Base-by-base conservation (phyloP, 1,140 invertebrate genomes). In the Limonius californicus region DNA sequence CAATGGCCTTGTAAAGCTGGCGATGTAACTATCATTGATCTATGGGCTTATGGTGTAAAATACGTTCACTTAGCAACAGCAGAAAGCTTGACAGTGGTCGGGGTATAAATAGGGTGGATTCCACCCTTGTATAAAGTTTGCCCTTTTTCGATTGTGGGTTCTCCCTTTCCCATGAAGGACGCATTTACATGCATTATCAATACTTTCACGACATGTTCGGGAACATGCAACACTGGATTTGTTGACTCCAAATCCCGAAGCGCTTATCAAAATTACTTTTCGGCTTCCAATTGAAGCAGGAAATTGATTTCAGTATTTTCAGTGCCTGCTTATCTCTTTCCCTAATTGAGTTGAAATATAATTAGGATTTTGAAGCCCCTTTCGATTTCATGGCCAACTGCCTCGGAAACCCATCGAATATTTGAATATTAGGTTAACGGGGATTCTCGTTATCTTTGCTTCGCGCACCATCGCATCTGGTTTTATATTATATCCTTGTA, bases 341-440 rank as follows among this genome's bases (percentile, higher is more conserved):
- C 15, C 21, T 43, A 43, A 59, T 54, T 43, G 60, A 56, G 55
- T 39, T 56, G 60, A 62, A 62, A 62, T 62, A 54, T 62, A 62
- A 62, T 62, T 62, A 56, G 60, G 60, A 62, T 62, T 62, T 39
- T 62, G 60, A 56, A 62, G 60, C 60, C 54, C 60, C 42, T 43
- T 62, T 39, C 35, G 60, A 62, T 62, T 62, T 62, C 55, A 62
- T 54, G 60, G 60, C 54, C 53, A 62, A 62, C 53, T 62, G 60
- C 53, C 53, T 59, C 45, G 42, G 57, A 50, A 59, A 59, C 43
- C 57, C 21, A 27, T 50, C 20, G 57, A 35, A 4, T 23, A 45
- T 54, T 56, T 54, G 60, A 56, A 55, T 62, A 62, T 62, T 56
- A 53, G 53, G 59, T 61, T 61, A 39, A 54, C 42, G 35, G 59